Percentiles rank a stretch among this genome's conserved stretches.
Evolutionary conservation across 2,797 vertebrate genomes (phyloP).

Genomic region (Novumbra hubbsi): DNA sequence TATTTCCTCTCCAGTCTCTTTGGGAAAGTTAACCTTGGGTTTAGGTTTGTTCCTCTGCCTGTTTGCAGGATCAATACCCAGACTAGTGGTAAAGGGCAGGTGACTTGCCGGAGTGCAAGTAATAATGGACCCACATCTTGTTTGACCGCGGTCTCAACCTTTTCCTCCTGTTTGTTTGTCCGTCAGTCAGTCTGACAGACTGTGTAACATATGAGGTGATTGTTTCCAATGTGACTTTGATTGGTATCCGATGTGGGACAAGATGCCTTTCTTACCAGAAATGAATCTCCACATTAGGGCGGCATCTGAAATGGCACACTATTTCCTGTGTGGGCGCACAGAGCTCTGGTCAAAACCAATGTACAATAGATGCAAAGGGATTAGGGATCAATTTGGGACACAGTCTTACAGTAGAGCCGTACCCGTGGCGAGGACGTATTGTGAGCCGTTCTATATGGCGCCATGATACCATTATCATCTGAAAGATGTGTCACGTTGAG

Average conservation of each 20-base stretch:
- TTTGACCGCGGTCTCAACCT: constrained; percentile 42
- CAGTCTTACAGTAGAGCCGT: background rate
- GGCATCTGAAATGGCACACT: background rate
- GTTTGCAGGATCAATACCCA: constrained; percentile 65
- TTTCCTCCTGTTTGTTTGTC: constrained; percentile 50
- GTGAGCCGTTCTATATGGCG: constrained; percentile 40
- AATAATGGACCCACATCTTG: constrained; percentile 61
- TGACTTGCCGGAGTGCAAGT: constrained; percentile 66
- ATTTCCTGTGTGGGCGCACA: background rate
- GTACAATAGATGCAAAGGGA: background rate
- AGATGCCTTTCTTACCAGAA: constrained; percentile 28
- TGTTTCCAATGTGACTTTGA: constrained; percentile 74
- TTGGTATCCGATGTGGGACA: constrained; percentile 62
- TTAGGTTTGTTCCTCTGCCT: constrained; percentile 59
- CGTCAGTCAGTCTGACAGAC: background rate
- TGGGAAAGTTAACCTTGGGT: constrained; percentile 65
- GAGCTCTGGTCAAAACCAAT: background rate
- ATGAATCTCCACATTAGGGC: background rate
- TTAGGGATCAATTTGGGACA: background rate
- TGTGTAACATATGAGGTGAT: constrained; percentile 62
- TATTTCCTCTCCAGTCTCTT: constrained; percentile 25
- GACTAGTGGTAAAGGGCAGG: constrained; percentile 66
- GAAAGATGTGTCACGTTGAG: constrained; percentile 41
- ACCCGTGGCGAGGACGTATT: constrained; percentile 37
- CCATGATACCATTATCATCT: constrained; percentile 33